phyloP scores from a whole-genome alignment of 2,888 invertebrate genomes.

The Cistogaster globosa region DNA sequence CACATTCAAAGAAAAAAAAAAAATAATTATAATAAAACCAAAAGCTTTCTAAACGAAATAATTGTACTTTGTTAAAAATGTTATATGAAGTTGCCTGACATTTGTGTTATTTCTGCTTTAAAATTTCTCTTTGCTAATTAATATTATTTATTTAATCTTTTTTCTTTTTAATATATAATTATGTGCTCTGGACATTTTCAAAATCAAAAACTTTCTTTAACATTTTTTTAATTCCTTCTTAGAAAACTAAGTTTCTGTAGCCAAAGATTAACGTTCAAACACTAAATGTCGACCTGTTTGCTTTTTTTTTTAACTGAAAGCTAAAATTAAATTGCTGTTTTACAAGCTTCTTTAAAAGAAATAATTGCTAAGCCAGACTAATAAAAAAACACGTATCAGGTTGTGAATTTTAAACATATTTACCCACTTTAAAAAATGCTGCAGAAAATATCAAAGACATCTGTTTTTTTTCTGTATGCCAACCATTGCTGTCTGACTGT shows the following conservation, averaged over 20 bases:
- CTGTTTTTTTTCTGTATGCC: constrained; percentile 26
- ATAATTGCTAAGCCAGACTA: constrained; percentile 48
- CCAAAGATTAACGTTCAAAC: constrained; percentile 4
- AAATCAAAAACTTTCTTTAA: constrained; percentile 51
- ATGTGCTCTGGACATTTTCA: constrained; percentile 28
- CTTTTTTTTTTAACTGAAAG: constrained; percentile 32
- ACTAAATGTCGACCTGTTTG: constrained; percentile 53
- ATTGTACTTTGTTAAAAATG: too few species aligned
- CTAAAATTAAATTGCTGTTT: constrained; percentile 43
- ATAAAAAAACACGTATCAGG: constrained; percentile 9
- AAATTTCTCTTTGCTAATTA: constrained; percentile 20
- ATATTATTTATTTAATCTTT: constrained; percentile 11
- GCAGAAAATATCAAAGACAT: constrained; percentile 26
- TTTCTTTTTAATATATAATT: constrained; percentile 28
- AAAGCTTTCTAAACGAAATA: too few species aligned
- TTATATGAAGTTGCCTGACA: not conserved
- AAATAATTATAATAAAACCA: too few species aligned
- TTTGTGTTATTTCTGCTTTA: not conserved
- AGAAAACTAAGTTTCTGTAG: constrained; percentile 6
- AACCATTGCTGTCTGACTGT: not conserved
- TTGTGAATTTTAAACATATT: constrained; percentile 24
- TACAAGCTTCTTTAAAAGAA: constrained; percentile 24
- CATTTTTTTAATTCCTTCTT: constrained; percentile 31
- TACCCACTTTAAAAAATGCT: not conserved
- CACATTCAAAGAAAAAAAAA: too few species aligned